Evolutionary conservation across 2,888 invertebrate species (phyloP).

Genomic region (Luffia ferchaultella): DNA sequence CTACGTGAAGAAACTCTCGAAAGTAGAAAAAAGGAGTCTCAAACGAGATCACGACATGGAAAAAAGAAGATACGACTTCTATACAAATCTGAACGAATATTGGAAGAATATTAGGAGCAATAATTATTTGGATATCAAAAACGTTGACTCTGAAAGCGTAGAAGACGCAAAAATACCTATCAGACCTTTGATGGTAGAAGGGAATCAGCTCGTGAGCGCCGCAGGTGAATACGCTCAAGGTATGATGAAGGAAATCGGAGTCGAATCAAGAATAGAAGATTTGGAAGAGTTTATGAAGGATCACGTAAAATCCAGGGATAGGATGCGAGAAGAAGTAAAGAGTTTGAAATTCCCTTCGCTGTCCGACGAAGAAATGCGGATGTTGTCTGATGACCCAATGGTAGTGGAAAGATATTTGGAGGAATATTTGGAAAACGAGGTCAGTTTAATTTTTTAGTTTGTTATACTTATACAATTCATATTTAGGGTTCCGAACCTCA

Average conservation of each 20-base stretch:
- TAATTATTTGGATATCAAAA: conserved; percentile 20
- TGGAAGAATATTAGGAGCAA: conserved; percentile 21
- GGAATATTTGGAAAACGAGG: conserved; percentile 48
- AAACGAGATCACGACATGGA: neutral
- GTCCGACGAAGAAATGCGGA: conserved; percentile 36
- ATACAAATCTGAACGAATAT: conserved; percentile 22
- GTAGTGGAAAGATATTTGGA: conserved; percentile 28
- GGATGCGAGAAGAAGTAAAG: conserved; percentile 8
- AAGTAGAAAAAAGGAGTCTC: conserved; percentile 4
- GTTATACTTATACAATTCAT: too few relatives aligned
- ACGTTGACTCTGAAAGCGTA: neutral
- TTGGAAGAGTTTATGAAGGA: conserved; percentile 18
- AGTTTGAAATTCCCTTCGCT: conserved; percentile 22
- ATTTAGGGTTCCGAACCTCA: too few relatives aligned
- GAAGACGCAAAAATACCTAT: neutral
- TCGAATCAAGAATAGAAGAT: conserved; percentile 21
- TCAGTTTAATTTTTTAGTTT: conserved; percentile 22
- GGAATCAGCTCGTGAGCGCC: neutral
- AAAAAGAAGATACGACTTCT: conserved; percentile 17
- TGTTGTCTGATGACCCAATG: conserved; percentile 39
- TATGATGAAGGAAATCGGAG: conserved; percentile 13
- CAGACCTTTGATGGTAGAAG: neutral
- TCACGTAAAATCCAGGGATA: neutral
- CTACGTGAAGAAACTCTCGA: conserved; percentile 41
- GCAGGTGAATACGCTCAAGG: conserved; percentile 17